Percentiles rank a stretch among this genome's conserved stretches.
These are phyloP conservation scores for Drosophila rufa DNA, from an alignment of 1,140 invertebrate species.

Conservation along the genomic window DNA sequence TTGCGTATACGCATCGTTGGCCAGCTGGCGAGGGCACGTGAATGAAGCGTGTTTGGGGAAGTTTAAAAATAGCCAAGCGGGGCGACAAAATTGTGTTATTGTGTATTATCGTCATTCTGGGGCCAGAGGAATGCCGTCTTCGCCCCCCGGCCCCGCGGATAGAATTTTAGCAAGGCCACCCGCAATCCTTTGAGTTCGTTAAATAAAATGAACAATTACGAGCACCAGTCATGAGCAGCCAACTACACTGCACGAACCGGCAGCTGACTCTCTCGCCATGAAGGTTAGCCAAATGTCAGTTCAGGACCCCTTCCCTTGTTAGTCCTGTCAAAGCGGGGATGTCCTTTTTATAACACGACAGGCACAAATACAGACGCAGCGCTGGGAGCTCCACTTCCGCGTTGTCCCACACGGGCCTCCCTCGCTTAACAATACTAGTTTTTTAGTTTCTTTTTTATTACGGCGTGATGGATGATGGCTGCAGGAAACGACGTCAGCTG, in stretches of 20 bases:
- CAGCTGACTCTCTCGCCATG: conserved; percentile 23
- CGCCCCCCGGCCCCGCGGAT: neutral
- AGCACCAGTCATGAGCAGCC: conserved; percentile 25
- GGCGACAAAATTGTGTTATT: conserved; percentile 30
- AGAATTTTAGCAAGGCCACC: conserved; percentile 43
- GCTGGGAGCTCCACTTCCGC: conserved; percentile 41
- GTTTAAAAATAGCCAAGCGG: conserved; percentile 51
- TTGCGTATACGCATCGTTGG: conserved; percentile 66
- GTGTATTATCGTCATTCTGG: conserved; percentile 5
- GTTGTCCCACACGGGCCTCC: conserved; percentile 1
- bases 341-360: conserved; percentile 29
- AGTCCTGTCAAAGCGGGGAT: conserved; percentile 18
- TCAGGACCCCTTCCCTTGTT: conserved; percentile 30
- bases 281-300: conserved; percentile 66
- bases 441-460: conserved; percentile 4
- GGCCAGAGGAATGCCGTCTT: neutral
- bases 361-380: conserved; percentile 21
- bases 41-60: conserved; percentile 59
- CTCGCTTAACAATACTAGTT: conserved; percentile 7
- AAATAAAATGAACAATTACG: conserved; percentile 60
- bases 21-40: conserved; percentile 56
- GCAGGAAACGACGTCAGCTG: conserved; percentile 1
- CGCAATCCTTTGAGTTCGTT: conserved; percentile 34
- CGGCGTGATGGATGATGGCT: conserved; percentile 16
- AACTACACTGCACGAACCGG: conserved; percentile 30